Percentiles rank a stretch among this genome's conserved stretches.
These are phyloP conservation scores for Percopsis transmontana DNA, from an alignment of 2,113 vertebrate species.

Conservation along the genomic window DNA sequence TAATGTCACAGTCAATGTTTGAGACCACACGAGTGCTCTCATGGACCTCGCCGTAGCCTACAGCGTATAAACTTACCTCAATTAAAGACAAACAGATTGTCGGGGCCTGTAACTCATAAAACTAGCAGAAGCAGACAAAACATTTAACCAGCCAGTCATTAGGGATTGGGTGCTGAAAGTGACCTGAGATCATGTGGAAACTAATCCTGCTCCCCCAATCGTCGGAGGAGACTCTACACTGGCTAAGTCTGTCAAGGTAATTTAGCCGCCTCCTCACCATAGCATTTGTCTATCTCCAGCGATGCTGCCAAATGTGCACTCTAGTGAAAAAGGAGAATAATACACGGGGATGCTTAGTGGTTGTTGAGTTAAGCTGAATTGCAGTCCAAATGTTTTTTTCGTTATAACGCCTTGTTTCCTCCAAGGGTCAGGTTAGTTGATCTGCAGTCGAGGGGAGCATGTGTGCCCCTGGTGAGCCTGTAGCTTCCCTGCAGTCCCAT, in stretches of 20 bases:
- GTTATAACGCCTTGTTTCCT: slow-evolving; percentile 1
- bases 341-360: background rate
- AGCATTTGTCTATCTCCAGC: background rate
- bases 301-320: background rate
- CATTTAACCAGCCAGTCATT: slow-evolving; percentile 27
- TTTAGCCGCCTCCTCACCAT: background rate
- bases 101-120: slow-evolving; percentile 27
- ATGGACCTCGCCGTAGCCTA: slow-evolving; percentile 31
- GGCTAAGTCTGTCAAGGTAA: background rate
- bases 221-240: background rate
- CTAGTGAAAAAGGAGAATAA: background rate
- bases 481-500: slow-evolving; percentile 4
- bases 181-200: slow-evolving; percentile 39
- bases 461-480: slow-evolving; percentile 10
- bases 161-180: slow-evolving; percentile 60
- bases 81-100: background rate
- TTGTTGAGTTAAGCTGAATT: background rate
- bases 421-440: slow-evolving; percentile 14
- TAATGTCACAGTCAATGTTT: slow-evolving; percentile 32
- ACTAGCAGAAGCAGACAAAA: slow-evolving; percentile 40
- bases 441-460: slow-evolving; percentile 12
- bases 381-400: background rate
- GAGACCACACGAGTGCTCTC: slow-evolving; percentile 25
- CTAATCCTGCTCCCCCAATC: background rate
- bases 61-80: slow-evolving; percentile 34